These are phyloP conservation scores for Emydura subglobosa DNA, from an alignment of 2,113 vertebrate species.

Conservation along the genomic window DNA sequence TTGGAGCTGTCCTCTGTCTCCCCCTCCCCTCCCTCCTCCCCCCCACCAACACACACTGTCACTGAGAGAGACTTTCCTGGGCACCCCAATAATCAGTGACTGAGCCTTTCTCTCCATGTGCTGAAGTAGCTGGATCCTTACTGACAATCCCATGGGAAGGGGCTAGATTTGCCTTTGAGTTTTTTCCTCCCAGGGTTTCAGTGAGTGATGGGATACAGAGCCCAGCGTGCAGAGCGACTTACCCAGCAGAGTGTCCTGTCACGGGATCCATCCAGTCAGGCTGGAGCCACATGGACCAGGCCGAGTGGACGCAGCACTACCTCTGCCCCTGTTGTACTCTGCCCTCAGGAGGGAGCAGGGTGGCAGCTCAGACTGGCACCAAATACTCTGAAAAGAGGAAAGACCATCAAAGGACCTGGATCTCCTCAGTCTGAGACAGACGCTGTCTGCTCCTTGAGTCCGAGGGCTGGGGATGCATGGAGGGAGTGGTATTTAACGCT, in stretches of 20 bases:
- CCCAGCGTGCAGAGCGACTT: not conserved
- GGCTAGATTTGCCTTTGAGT: not conserved
- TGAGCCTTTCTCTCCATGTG: not conserved
- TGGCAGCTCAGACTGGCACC: not conserved
- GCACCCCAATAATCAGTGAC: not conserved
- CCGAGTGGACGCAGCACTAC: too few relatives aligned
- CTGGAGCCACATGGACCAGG: not conserved
- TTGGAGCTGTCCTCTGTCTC: not conserved
- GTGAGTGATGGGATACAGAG: too few relatives aligned
- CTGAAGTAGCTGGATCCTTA: not conserved
- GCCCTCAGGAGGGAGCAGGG: not conserved
- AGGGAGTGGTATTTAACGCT: conserved; percentile 18
- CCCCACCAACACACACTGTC: not conserved
- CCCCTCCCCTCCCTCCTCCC: not conserved
- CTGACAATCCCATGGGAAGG: not conserved
- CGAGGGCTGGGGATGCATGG: accelerated
- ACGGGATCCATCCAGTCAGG: not conserved
- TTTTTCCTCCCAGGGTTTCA: not conserved
- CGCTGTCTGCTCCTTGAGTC: accelerated
- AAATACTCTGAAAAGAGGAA: not conserved
- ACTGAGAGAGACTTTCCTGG: not conserved
- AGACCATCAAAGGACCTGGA: not conserved
- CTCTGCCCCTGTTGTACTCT: not conserved
- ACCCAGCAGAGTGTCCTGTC: not conserved
- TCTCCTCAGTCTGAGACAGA: not conserved